Conservation (phyloP, 2,113 vertebrate genomes). For the Pelecanoides urinatrix region DNA sequence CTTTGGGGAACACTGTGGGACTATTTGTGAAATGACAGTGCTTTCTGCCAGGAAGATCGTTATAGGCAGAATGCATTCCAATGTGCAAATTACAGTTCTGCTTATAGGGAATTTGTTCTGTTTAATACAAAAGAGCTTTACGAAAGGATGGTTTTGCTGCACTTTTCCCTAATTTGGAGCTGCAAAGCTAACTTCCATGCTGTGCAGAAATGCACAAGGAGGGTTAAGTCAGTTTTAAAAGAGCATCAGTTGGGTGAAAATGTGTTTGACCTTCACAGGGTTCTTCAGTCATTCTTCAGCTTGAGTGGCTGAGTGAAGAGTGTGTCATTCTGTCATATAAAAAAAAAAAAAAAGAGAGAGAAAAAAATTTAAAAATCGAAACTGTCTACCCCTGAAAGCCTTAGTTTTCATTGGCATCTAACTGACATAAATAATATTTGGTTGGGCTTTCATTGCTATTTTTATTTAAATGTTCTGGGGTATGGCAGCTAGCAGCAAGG, state of each 20-base stretch:
- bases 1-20: neutral
- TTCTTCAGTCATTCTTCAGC: slow-evolving; percentile 71
- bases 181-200: neutral
- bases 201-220: slow-evolving; percentile 31
- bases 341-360: slow-evolving; percentile 32
- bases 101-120: slow-evolving; percentile 19
- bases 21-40: slow-evolving; percentile 39
- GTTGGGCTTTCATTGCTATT: slow-evolving; percentile 60
- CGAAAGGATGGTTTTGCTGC: neutral
- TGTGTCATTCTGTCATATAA: slow-evolving; percentile 75
- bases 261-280: slow-evolving; percentile 70
- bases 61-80: slow-evolving; percentile 14
- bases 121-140: slow-evolving; percentile 28
- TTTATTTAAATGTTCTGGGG: slow-evolving; percentile 71
- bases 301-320: slow-evolving; percentile 73
- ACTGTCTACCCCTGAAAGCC: slow-evolving; percentile 60
- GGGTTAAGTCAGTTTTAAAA: slow-evolving; percentile 59
- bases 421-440: slow-evolving; percentile 72
- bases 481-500: slow-evolving; percentile 23
- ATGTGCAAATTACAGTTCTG: slow-evolving; percentile 20
- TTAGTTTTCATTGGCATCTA: slow-evolving; percentile 69
- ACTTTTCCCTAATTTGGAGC: slow-evolving; percentile 21
- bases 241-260: slow-evolving; percentile 56
- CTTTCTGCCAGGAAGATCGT: neutral
- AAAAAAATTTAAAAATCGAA: slow-evolving; percentile 73